phyloP scores from a whole-genome alignment of 2,797 vertebrate genomes.

The Myotis daubentonii region DNA sequence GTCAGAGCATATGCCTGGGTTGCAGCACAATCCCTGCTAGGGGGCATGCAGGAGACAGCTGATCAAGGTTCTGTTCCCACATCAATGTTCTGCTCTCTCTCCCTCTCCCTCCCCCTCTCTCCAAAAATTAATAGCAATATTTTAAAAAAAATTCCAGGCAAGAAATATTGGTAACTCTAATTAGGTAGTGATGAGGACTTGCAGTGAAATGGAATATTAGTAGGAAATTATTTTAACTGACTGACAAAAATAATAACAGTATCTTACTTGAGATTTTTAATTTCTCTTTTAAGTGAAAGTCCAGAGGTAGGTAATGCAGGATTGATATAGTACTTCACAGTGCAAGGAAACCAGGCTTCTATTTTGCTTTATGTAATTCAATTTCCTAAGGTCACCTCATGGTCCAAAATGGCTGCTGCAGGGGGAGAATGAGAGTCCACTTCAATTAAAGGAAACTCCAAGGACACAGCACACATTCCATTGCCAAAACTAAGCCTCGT shows the following conservation, averaged over 20 bases:
- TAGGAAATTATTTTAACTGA: constrained; percentile 11
- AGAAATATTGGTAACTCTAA: not conserved
- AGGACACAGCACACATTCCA: not conserved
- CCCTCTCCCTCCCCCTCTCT: too few relatives aligned
- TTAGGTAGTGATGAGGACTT: not conserved
- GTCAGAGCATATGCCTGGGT: too few relatives aligned
- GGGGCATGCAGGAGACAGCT: too few relatives aligned
- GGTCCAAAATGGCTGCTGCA: not conserved
- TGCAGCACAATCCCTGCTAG: too few relatives aligned
- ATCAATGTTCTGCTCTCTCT: too few relatives aligned
- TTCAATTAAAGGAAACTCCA: not conserved
- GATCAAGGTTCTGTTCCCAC: too few relatives aligned
- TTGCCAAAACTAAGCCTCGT: constrained; percentile 5
- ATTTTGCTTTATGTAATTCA: not conserved
- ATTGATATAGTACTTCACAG: not conserved
- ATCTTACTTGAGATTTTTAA: not conserved
- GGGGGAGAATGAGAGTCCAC: not conserved
- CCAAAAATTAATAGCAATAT: too few relatives aligned
- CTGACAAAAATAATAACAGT: not conserved
- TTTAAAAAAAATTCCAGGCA: not conserved
- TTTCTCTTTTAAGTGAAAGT: constrained; percentile 23
- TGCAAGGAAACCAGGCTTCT: not conserved
- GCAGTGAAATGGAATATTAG: not conserved
- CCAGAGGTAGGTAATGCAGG: not conserved
- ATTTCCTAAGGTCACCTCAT: not conserved